Conservation (phyloP, 2,888 invertebrate genomes). For the Eilema griseolum region DNA sequence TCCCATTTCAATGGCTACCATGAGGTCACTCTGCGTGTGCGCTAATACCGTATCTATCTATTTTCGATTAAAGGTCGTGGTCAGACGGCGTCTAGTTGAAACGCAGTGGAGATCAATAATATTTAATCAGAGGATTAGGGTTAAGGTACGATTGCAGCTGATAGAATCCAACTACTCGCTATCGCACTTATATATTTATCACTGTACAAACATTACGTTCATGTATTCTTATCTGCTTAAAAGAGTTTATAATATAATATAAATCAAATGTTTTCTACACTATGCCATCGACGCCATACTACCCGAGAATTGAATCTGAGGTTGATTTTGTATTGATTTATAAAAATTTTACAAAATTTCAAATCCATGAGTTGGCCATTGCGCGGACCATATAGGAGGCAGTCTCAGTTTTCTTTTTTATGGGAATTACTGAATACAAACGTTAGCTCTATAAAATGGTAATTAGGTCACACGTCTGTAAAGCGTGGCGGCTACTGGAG, state of each 20-base stretch:
- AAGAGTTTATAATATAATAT: not conserved
- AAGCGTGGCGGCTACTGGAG: too few relatives aligned
- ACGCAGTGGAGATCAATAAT: not conserved
- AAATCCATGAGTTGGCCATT: not conserved
- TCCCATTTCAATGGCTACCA: too few relatives aligned
- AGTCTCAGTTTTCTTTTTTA: too few relatives aligned
- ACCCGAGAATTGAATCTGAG: too few relatives aligned
- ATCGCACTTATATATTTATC: not conserved
- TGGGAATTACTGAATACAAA: too few relatives aligned
- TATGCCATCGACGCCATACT: not conserved
- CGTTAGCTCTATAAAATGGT: too few relatives aligned
- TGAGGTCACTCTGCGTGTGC: too few relatives aligned
- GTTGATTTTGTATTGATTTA: not conserved
- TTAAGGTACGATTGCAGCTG: conserved; percentile 4
- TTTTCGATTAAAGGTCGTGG: not conserved
- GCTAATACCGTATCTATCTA: not conserved
- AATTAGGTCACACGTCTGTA: too few relatives aligned
- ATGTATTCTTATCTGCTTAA: not conserved
- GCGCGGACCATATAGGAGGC: too few relatives aligned
- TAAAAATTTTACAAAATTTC: not conserved
- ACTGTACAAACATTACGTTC: not conserved
- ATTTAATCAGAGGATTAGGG: conserved; percentile 1
- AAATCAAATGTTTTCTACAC: not conserved
- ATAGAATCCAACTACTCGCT: not conserved
- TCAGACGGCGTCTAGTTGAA: not conserved